These are phyloP conservation scores for Nasonia vitripennis DNA, from an alignment of 1,140 invertebrate species.

Conservation along the genomic window DNA sequence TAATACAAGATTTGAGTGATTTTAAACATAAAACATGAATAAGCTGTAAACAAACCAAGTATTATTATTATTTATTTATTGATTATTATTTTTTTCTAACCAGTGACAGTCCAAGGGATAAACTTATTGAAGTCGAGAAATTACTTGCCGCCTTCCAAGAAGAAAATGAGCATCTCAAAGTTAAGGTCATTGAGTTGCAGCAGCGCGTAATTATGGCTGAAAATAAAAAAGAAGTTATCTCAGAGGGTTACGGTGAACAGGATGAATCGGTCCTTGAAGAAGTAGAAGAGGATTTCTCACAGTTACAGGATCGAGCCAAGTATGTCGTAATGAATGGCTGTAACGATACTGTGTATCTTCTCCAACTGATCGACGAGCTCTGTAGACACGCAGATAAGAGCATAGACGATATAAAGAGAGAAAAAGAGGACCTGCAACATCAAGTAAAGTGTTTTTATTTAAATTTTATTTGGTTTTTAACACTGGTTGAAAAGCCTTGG, in stretches of 20 bases:
- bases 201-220: conserved; percentile 72
- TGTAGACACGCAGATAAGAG: conserved; percentile 78
- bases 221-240: conserved; percentile 78
- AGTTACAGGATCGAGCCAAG: conserved; percentile 74
- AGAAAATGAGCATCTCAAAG: conserved; percentile 76
- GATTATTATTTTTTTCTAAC: neutral
- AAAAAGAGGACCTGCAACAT: conserved; percentile 82
- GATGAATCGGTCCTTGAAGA: conserved; percentile 59
- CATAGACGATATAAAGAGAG: conserved; percentile 79
- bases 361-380: conserved; percentile 80
- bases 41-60: neutral
- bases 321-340: conserved; percentile 71
- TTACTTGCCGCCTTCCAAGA: conserved; percentile 73
- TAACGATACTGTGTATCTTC: conserved; percentile 72
- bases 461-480: conserved; percentile 17
- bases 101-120: conserved; percentile 67
- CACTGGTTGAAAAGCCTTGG: neutral
- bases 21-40: neutral
- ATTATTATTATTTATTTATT: neutral
- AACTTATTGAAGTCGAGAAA: conserved; percentile 72
- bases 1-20: neutral
- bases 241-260: conserved; percentile 79
- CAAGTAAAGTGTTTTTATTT: conserved; percentile 77
- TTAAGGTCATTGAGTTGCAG: conserved; percentile 76
- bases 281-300: conserved; percentile 66